Conservation (phyloP, 37 sponge, comb jelly and placozoan genomes). For the Cladorhizidae sp. region DNA sequence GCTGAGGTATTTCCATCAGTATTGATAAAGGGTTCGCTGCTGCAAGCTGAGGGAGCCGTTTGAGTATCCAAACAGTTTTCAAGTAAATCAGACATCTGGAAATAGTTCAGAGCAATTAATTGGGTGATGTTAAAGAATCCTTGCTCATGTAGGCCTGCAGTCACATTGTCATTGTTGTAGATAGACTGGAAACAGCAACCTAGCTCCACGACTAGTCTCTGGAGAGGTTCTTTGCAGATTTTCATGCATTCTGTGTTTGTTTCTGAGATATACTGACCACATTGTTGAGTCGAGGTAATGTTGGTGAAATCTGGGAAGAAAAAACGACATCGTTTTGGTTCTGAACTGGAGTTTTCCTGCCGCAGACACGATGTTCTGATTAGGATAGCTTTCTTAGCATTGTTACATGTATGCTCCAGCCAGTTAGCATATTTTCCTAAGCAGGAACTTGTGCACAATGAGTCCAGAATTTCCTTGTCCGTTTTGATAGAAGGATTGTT, state of each 20-base stretch:
- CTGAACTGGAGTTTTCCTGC: neutral
- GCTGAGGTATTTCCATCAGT: too few species aligned
- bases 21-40: too few species aligned
- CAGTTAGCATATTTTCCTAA: conserved; percentile 1
- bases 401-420: neutral
- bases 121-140: neutral
- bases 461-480: neutral
- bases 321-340: neutral
- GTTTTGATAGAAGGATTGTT: neutral
- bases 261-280: too few species aligned
- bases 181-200: conserved; percentile 4
- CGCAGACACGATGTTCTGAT: neutral
- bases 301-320: neutral
- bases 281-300: too few species aligned
- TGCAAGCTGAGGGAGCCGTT: too few species aligned
- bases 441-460: neutral
- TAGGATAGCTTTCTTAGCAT: neutral
- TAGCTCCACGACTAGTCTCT: neutral
- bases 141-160: neutral
- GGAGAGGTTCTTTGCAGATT: neutral
- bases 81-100: neutral
- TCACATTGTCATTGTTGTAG: neutral
- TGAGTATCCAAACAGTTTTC: neutral
- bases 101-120: neutral
- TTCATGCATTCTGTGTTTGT: neutral